A percentile compares a stretch with the other conserved stretches of the same genome.
These are phyloP conservation scores for Ammodramus savannarum DNA, from an alignment of 2,113 vertebrate species.

Conservation along the genomic window DNA sequence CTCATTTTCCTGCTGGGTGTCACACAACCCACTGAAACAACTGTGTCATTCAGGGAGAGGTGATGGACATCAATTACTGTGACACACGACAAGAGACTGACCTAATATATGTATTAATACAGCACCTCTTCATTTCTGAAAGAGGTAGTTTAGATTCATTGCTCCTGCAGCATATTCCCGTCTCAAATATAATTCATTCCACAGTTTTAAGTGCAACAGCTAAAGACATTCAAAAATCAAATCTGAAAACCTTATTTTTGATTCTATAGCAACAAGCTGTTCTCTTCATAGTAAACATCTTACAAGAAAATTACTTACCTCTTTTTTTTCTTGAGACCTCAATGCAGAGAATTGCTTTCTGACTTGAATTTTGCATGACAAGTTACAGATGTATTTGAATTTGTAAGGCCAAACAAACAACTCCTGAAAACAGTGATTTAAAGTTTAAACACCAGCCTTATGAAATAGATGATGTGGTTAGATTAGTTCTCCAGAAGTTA, in stretches of 20 bases:
- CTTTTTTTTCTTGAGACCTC: neutral
- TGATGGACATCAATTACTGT: neutral
- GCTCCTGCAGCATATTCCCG: neutral
- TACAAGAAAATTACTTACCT: neutral
- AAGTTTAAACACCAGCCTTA: neutral
- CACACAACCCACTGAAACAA: neutral
- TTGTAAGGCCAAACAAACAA: constrained; percentile 2
- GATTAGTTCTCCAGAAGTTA: neutral
- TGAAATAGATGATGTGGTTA: neutral
- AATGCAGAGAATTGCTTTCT: neutral
- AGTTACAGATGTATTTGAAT: neutral
- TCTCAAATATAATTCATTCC: neutral
- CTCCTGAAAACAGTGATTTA: neutral
- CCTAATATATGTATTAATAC: neutral
- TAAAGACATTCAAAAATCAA: constrained; percentile 9
- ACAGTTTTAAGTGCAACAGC: neutral
- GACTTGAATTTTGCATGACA: neutral
- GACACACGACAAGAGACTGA: neutral
- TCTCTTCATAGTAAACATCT: neutral
- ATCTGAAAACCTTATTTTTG: neutral
- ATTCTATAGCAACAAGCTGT: neutral
- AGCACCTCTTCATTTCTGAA: neutral
- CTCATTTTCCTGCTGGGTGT: neutral
- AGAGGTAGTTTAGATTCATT: neutral
- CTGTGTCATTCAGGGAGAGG: neutral